phyloP scores from a whole-genome alignment of 2,797 vertebrate genomes.

The Macropodus opercularis region DNA sequence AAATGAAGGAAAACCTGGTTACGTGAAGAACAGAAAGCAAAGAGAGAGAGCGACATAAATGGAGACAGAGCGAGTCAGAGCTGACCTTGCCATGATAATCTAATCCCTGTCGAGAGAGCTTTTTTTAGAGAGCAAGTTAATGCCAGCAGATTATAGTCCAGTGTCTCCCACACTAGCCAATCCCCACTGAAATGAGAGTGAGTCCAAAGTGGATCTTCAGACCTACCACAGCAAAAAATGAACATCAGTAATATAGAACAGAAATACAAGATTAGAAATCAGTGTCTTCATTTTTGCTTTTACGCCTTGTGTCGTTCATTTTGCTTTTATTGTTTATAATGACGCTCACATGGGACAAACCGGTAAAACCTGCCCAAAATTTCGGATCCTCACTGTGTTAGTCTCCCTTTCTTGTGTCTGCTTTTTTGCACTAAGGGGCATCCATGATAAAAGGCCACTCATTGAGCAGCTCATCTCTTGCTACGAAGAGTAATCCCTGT shows the following conservation, averaged over 20 bases:
- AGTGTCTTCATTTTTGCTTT: constrained; percentile 15
- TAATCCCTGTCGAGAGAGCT: constrained; percentile 87
- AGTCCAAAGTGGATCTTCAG: constrained; percentile 39
- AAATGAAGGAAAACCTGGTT: constrained; percentile 19
- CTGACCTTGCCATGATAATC: constrained; percentile 86
- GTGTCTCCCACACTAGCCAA: constrained; percentile 80
- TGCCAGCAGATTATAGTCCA: constrained; percentile 84
- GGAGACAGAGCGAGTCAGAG: constrained; percentile 74
- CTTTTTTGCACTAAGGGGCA: constrained; percentile 50
- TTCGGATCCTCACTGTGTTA: constrained; percentile 30
- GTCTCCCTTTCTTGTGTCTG: constrained; percentile 9
- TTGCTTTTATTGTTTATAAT: constrained; percentile 16
- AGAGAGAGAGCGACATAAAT: constrained; percentile 66
- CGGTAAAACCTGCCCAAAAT: constrained; percentile 37
- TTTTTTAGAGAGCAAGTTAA: constrained; percentile 89
- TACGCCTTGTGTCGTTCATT: constrained; percentile 8
- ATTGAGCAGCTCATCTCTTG: constrained; percentile 73
- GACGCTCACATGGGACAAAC: background rate
- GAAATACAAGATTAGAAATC: background rate
- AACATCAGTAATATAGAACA: constrained; percentile 3
- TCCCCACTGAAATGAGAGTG: constrained; percentile 69
- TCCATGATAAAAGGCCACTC: constrained; percentile 76
- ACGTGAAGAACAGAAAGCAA: constrained; percentile 55
- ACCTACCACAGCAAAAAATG: constrained; percentile 28
- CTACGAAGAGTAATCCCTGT: constrained; percentile 81